Evolutionary conservation across 2,888 invertebrate species (phyloP).

Genomic region (Acleris sparsana): DNA sequence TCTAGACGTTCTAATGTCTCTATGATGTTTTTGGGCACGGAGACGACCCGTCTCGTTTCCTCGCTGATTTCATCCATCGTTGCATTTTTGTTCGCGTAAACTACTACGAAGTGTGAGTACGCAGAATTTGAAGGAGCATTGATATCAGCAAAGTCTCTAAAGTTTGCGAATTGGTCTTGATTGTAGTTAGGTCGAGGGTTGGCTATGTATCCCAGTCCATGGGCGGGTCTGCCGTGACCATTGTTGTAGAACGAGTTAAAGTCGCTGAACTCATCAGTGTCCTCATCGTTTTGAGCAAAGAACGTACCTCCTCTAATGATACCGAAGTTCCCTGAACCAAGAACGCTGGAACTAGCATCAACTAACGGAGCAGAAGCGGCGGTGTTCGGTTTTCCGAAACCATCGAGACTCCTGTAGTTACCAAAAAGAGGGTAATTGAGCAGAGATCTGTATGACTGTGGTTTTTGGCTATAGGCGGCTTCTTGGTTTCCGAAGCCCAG

Average conservation of each 20-base stretch:
- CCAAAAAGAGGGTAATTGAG: constrained; percentile 75
- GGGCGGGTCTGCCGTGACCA: constrained; percentile 88
- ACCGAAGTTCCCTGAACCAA: constrained; percentile 94
- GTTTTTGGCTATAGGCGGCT: constrained; percentile 85
- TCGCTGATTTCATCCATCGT: constrained; percentile 83
- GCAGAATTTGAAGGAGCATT: constrained; percentile 91
- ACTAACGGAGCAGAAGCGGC: constrained; percentile 69
- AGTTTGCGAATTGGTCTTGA: constrained; percentile 94
- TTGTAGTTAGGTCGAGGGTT: constrained; percentile 90
- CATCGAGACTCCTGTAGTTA: constrained; percentile 67
- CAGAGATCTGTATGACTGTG: constrained; percentile 76
- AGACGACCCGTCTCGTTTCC: constrained; percentile 69
- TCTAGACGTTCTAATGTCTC: constrained; percentile 91
- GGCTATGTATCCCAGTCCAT: constrained; percentile 83
- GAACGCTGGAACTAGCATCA: constrained; percentile 84
- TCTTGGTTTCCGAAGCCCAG: constrained; percentile 84
- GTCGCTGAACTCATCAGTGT: constrained; percentile 82
- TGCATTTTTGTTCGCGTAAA: constrained; percentile 91
- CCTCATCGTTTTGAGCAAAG: constrained; percentile 89
- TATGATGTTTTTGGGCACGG: constrained; percentile 91
- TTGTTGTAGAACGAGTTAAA: constrained; percentile 86
- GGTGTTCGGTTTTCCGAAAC: constrained; percentile 67
- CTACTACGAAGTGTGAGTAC: constrained; percentile 92
- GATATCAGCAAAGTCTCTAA: constrained; percentile 95
- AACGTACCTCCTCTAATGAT: constrained; percentile 94